phyloP scores from a whole-genome alignment of 2,113 vertebrate genomes.

The Hystrix cristata region DNA sequence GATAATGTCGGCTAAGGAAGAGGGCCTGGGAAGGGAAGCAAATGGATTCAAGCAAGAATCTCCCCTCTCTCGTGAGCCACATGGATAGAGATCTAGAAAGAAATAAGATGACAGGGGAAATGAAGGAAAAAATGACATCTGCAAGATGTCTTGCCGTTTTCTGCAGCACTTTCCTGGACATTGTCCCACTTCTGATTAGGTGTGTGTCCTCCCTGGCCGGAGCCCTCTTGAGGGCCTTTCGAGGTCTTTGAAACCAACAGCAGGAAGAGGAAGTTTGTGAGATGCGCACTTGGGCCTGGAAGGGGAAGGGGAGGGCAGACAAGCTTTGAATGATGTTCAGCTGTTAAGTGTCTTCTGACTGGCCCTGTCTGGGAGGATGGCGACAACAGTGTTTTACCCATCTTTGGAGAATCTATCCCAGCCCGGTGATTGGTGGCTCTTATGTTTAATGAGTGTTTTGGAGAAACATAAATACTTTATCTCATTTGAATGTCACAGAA shows the following conservation, averaged over 20 bases:
- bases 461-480: constrained; percentile 8
- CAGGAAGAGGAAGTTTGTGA: background rate
- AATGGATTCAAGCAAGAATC: background rate
- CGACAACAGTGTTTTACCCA: background rate
- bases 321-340: background rate
- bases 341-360: background rate
- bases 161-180: background rate
- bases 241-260: constrained; percentile 34
- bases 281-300: background rate
- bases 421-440: background rate
- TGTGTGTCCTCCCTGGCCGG: background rate
- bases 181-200: background rate
- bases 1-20: background rate
- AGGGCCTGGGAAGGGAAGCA: background rate
- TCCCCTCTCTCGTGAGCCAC: background rate
- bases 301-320: background rate
- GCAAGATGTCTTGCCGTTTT: background rate
- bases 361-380: background rate
- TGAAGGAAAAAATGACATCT: background rate
- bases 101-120: background rate
- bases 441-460: background rate
- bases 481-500: constrained; percentile 34
- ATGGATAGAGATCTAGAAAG: background rate
- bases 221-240: background rate
- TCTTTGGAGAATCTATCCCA: background rate